A percentile compares a stretch with the other conserved stretches of the same genome.
Conservation (phyloP, 2,113 vertebrate species). For the Protobothrops mucrosquamatus region DNA sequence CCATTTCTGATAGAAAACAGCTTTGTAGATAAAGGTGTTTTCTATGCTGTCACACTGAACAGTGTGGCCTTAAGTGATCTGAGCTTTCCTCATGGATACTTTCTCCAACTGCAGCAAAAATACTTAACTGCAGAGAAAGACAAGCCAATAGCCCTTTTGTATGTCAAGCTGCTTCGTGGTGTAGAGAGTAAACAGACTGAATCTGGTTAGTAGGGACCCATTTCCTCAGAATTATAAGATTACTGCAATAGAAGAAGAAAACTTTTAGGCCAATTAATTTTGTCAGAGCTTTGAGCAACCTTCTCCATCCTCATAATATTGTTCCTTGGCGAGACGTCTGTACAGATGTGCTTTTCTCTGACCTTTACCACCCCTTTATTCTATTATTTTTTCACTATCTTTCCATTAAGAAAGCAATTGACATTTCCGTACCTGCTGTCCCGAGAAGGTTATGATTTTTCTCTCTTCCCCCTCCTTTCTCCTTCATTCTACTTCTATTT, state of each 20-base stretch:
- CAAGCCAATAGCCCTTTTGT: background rate
- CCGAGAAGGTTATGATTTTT: background rate
- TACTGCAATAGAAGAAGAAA: background rate
- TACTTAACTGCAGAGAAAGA: background rate
- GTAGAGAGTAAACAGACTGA: background rate
- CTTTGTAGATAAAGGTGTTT: background rate
- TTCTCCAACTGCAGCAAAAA: background rate
- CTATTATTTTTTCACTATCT: background rate
- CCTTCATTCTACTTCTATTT: constrained; percentile 10
- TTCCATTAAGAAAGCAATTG: constrained; percentile 25
- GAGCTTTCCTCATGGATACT: background rate
- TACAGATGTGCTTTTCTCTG: background rate
- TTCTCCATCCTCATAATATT: background rate
- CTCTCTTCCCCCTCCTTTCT: background rate
- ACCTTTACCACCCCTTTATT: background rate
- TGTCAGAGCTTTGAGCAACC: background rate
- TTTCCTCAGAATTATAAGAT: background rate
- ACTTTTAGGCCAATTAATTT: background rate
- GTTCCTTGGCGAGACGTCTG: background rate
- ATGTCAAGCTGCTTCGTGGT: background rate
- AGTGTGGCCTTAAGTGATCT: background rate
- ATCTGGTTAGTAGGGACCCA: background rate
- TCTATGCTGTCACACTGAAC: background rate
- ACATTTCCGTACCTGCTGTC: constrained; percentile 10
- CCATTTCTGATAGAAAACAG: background rate